phyloP scores from a whole-genome alignment of 2,797 vertebrate species.

The Pangasius macronema region DNA sequence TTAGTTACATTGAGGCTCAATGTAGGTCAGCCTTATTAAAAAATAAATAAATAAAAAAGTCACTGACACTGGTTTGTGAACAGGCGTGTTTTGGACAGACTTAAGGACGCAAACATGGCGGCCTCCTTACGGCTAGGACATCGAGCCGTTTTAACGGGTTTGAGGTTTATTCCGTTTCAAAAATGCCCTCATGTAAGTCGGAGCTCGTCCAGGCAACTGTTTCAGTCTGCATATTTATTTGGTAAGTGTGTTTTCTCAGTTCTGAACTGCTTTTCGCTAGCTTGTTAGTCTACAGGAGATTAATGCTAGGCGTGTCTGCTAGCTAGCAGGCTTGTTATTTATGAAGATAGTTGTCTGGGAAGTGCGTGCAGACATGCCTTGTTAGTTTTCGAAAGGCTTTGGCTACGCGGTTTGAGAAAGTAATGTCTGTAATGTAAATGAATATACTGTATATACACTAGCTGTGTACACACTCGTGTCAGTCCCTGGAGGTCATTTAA shows the following conservation, averaged over 20 bases:
- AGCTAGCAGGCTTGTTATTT: not conserved
- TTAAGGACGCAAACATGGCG: slow-evolving; percentile 76
- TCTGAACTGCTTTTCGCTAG: not conserved
- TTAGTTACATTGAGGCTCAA: not conserved
- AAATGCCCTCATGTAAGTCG: slow-evolving; percentile 58
- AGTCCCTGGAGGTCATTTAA: not conserved
- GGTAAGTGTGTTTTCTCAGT: slow-evolving; percentile 66
- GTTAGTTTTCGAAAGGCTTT: not conserved
- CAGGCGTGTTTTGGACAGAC: slow-evolving; percentile 60
- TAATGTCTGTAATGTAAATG: not conserved
- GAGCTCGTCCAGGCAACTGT: slow-evolving; percentile 64
- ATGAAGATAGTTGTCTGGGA: not conserved
- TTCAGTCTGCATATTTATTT: slow-evolving; percentile 65
- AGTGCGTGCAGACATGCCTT: not conserved
- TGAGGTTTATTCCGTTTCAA: slow-evolving; percentile 62
- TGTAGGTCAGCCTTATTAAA: not conserved
- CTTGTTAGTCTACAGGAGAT: not conserved
- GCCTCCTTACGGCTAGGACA: slow-evolving; percentile 77
- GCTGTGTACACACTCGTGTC: not conserved
- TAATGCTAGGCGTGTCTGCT: not conserved
- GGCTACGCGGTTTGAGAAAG: not conserved
- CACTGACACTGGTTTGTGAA: not conserved
- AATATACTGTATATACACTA: not conserved
- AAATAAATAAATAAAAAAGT: not conserved
- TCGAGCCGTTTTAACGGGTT: slow-evolving; percentile 67